phyloP scores from a whole-genome alignment of 2,797 vertebrate genomes.

The Sebastes minor region DNA sequence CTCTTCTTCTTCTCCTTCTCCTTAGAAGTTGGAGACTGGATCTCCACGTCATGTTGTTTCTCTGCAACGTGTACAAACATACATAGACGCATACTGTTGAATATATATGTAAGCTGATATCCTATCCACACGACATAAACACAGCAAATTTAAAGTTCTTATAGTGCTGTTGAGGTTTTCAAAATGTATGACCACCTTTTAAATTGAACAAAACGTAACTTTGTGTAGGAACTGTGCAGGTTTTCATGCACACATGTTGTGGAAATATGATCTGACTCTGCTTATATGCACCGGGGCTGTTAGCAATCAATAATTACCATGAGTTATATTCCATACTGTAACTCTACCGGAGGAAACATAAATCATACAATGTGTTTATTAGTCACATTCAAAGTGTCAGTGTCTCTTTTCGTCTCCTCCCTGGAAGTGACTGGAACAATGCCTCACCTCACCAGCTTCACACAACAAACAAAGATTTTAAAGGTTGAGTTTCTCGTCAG shows the following conservation, averaged over 20 bases:
- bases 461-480: background rate
- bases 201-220: background rate
- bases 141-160: background rate
- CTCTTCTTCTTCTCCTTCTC: slow-evolving; percentile 87
- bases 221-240: background rate
- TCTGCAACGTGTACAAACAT: slow-evolving; percentile 75
- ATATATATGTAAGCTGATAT: background rate
- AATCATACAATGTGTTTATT: background rate
- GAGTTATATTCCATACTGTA: background rate
- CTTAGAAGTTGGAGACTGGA: slow-evolving; percentile 76
- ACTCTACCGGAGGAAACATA: background rate
- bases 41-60: slow-evolving; percentile 92
- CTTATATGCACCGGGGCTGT: background rate
- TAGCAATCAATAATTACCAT: background rate
- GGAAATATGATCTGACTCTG: background rate
- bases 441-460: background rate
- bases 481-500: background rate
- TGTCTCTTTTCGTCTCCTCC: background rate
- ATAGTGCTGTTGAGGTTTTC: background rate
- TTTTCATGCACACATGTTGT: background rate
- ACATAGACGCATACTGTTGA: background rate
- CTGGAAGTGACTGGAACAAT: background rate
- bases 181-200: background rate
- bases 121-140: background rate
- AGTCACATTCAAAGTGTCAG: background rate